A percentile compares a stretch with the other conserved stretches of the same genome.
phyloP scores from a whole-genome alignment of 1,140 invertebrate genomes.

The Agrilus planipennis region DNA sequence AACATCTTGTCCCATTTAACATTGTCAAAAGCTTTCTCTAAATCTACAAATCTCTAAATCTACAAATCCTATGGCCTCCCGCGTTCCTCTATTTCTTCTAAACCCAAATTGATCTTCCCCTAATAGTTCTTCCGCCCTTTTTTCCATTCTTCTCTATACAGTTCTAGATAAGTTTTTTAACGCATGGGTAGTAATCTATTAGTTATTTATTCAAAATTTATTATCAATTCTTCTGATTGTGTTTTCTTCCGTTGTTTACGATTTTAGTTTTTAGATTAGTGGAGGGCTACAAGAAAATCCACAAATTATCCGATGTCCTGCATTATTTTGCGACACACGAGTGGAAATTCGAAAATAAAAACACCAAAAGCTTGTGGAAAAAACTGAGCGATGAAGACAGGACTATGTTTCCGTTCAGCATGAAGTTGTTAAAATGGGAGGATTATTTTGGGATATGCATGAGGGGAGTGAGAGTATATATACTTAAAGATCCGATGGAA shows the following conservation, averaged over 20 bases:
- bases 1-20: too few relatives aligned
- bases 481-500: slow-evolving; percentile 47
- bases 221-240: too few relatives aligned
- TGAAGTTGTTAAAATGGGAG: slow-evolving; percentile 44
- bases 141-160: too few relatives aligned
- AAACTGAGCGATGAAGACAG: slow-evolving; percentile 48
- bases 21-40: too few relatives aligned
- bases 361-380: slow-evolving; percentile 47
- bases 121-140: too few relatives aligned
- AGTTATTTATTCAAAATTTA: too few relatives aligned
- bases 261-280: slow-evolving; percentile 46
- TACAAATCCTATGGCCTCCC: too few relatives aligned
- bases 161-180: too few relatives aligned
- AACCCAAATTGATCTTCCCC: too few relatives aligned
- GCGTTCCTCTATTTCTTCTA: too few relatives aligned
- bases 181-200: too few relatives aligned
- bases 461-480: slow-evolving; percentile 42
- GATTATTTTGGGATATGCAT: slow-evolving; percentile 45
- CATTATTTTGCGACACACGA: slow-evolving; percentile 57
- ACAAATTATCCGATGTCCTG: slow-evolving; percentile 54
- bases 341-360: slow-evolving; percentile 60
- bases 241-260: slow-evolving; percentile 27
- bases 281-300: slow-evolving; percentile 60
- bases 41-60: too few relatives aligned
- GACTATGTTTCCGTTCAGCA: slow-evolving; percentile 45